Conservation (phyloP, 2,113 vertebrate genomes). For the Sterrhoptilus dennistouni region DNA sequence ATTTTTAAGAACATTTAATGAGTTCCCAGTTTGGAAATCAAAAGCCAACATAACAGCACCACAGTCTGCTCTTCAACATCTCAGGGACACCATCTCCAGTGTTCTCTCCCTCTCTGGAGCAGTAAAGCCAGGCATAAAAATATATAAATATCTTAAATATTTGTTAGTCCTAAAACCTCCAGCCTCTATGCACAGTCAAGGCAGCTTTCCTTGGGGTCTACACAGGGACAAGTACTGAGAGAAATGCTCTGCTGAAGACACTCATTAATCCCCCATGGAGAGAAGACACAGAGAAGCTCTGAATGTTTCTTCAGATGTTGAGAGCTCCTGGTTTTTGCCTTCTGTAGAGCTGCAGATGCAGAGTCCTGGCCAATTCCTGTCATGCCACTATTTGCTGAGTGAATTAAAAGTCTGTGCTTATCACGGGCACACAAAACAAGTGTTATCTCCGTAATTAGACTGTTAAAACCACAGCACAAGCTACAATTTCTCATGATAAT, state of each 20-base stretch:
- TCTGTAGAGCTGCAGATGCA: not conserved
- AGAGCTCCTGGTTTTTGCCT: not conserved
- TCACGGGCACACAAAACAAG: not conserved
- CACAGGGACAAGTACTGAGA: not conserved
- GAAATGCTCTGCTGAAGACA: not conserved
- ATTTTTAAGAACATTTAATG: not conserved
- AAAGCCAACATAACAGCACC: not conserved
- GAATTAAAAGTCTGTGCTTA: slow-evolving; percentile 14
- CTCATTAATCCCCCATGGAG: not conserved
- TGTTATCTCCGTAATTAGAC: slow-evolving; percentile 38
- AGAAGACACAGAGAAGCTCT: not conserved
- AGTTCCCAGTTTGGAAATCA: not conserved
- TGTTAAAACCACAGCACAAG: slow-evolving; percentile 8
- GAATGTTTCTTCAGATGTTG: not conserved
- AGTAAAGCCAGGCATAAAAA: not conserved
- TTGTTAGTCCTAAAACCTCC: not conserved
- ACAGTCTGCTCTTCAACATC: not conserved
- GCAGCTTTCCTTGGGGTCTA: not conserved
- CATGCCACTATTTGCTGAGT: not conserved
- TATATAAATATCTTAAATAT: not conserved
- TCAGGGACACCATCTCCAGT: no score
- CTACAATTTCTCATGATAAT: slow-evolving; percentile 8
- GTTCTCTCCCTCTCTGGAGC: not conserved
- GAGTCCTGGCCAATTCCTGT: not conserved
- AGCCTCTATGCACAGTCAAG: accelerated